A percentile compares a stretch with the other conserved stretches of the same genome.
Conservation (phyloP, 2,113 vertebrate species). For the Heteronetta atricapilla region DNA sequence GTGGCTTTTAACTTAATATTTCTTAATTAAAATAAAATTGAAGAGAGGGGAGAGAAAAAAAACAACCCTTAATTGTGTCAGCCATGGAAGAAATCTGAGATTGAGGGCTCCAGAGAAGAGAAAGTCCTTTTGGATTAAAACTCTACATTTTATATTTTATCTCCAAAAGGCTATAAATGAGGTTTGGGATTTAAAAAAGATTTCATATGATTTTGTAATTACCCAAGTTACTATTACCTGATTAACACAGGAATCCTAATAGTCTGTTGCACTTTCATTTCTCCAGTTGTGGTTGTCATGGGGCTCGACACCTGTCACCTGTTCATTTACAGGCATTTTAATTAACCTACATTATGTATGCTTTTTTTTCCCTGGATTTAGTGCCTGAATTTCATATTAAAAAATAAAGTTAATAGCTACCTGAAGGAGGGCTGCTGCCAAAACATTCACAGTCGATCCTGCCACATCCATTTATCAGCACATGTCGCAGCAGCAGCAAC, state of each 20-base stretch:
- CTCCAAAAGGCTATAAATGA: slow-evolving; percentile 81
- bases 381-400: slow-evolving; percentile 77
- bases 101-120: slow-evolving; percentile 62
- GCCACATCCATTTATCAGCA: slow-evolving; percentile 42
- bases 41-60: slow-evolving; percentile 43
- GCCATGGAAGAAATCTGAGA: slow-evolving; percentile 63
- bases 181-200: slow-evolving; percentile 80
- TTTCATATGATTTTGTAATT: slow-evolving; percentile 83
- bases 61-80: slow-evolving; percentile 61
- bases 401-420: slow-evolving; percentile 77
- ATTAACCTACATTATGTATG: slow-evolving; percentile 83
- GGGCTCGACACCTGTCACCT: slow-evolving; percentile 82
- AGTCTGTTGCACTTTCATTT: slow-evolving; percentile 72
- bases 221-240: slow-evolving; percentile 83
- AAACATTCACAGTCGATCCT: slow-evolving; percentile 51
- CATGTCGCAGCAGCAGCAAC: not conserved
- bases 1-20: slow-evolving; percentile 73
- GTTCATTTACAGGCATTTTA: slow-evolving; percentile 82
- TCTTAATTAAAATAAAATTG: slow-evolving; percentile 78
- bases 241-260: slow-evolving; percentile 81
- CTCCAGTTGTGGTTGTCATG: slow-evolving; percentile 76
- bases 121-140: slow-evolving; percentile 77
- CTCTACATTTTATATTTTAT: slow-evolving; percentile 70
- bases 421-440: slow-evolving; percentile 74
- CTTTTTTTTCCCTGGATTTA: slow-evolving; percentile 72